phyloP scores from a whole-genome alignment of 2,797 vertebrate genomes.

The Pseudomugil tenellus region DNA sequence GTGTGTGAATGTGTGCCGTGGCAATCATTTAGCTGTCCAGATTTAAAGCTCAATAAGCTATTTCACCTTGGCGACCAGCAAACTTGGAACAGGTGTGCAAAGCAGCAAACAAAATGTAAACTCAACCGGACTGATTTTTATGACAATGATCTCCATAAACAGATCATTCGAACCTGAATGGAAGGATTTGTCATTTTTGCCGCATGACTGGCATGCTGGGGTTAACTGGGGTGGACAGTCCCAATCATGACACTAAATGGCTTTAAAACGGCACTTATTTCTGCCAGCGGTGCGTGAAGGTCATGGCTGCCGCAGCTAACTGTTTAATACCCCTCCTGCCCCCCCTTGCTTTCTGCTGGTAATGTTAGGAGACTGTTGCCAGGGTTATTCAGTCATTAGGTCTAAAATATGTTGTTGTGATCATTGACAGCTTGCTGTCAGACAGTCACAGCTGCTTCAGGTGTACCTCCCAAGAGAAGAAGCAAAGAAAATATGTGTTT shows the following conservation, averaged over 20 bases:
- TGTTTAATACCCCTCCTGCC: background rate
- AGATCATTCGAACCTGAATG: slow-evolving; percentile 19
- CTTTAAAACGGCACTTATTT: slow-evolving; percentile 65
- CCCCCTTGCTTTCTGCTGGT: slow-evolving; percentile 1
- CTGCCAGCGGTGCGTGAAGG: slow-evolving; percentile 64
- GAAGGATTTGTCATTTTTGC: slow-evolving; percentile 30
- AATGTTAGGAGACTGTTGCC: slow-evolving; percentile 23
- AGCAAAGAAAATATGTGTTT: slow-evolving; percentile 12
- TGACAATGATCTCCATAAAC: slow-evolving; percentile 41
- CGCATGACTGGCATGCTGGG: slow-evolving; percentile 25
- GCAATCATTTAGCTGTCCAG: slow-evolving; percentile 14
- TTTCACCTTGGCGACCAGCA: slow-evolving; percentile 33
- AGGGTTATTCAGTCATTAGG: slow-evolving; percentile 53
- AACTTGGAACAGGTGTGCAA: slow-evolving; percentile 13
- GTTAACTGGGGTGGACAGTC: slow-evolving; percentile 68
- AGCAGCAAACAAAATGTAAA: background rate
- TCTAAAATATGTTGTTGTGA: slow-evolving; percentile 51
- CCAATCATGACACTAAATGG: slow-evolving; percentile 62
- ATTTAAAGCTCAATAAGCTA: slow-evolving; percentile 22
- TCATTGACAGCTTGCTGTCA: slow-evolving; percentile 63
- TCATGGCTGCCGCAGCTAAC: slow-evolving; percentile 44
- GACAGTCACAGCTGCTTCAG: slow-evolving; percentile 53
- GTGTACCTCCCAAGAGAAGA: slow-evolving; percentile 26
- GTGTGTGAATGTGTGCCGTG: background rate
- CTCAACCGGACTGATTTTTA: slow-evolving; percentile 36